Evolutionary conservation across 2,113 vertebrate species (phyloP), one percentile per base, ranked within the genome.

Genomic region (Paramisgurnus dabryanus): DNA sequence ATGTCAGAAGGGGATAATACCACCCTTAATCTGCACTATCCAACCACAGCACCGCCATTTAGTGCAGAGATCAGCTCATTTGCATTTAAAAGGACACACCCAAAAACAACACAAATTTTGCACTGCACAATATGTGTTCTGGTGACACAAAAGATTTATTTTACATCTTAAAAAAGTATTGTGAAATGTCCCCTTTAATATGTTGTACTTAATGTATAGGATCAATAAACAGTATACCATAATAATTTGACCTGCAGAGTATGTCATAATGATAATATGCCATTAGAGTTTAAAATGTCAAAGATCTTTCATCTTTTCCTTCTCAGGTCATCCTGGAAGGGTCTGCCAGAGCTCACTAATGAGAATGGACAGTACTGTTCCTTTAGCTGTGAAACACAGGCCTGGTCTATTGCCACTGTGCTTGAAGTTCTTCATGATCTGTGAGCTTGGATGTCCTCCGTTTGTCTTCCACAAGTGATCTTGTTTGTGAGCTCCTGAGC

Each of bases 301-400:
- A 58, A 71, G 39, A 63, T 45, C 8, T 34, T 15, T 71, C 15
- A 2, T 68, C 4, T 6, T 15, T 70, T 74, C 68, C 74, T 63
- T 67, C 41, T 45, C 73, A 99, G 98, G 86, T 99, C 97, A 34
- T 93, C 94, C 1, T 99, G 97, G 98, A 99, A 96, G 87, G 98
- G 97, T 64, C 95, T 99, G 73, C 97, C 97, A 40, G 98, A 99
- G 84, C 91, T 99, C 85, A 99, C 97, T 81, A 98, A 99, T 88
- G 96, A 97, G 84, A 96, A 96, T 10, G 97, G 96, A 58, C 96
- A 95, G 66, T 92, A 95, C 87, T 99, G 98, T 53, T 88, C 95
- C 2, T 99, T 98, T 84, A 99, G 98, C 93, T 99, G 97, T 88
- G 98, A 99, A 92, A 95, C 95, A 12, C 98, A 99, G 89, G 98